These are phyloP conservation scores for Epinephelus fuscoguttatus DNA, from an alignment of 2,113 vertebrate genomes.

Conservation along the genomic window DNA sequence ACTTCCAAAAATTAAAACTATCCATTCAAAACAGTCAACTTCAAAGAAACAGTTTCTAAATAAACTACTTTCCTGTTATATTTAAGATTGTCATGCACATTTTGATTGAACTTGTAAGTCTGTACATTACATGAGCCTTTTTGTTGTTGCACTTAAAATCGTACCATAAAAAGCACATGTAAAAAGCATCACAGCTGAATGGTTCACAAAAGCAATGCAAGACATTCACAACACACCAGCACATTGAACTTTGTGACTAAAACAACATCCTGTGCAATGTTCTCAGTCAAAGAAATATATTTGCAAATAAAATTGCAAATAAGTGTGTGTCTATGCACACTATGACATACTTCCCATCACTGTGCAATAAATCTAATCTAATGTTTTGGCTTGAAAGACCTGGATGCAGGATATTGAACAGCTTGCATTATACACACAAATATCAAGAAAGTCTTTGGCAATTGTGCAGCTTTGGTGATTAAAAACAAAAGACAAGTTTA, in stretches of 20 bases:
- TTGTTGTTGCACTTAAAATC: conserved; percentile 12
- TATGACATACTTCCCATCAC: background rate
- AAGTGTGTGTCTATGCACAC: background rate
- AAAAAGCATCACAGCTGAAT: background rate
- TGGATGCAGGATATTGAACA: conserved; percentile 7
- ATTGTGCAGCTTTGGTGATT: conserved; percentile 58
- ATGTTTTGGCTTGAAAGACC: conserved; percentile 27
- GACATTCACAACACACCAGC: background rate
- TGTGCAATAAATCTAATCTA: conserved; percentile 8
- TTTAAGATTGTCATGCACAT: background rate
- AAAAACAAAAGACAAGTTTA: background rate
- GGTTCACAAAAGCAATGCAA: conserved; percentile 4
- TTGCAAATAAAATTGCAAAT: conserved; percentile 13
- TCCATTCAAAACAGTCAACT: background rate
- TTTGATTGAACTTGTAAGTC: conserved; percentile 20
- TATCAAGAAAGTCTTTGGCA: conserved; percentile 60
- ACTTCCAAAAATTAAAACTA: too few relatives aligned
- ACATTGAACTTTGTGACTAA: background rate
- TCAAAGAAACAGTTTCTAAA: background rate
- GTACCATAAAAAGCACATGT: conserved; percentile 45
- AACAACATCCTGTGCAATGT: background rate
- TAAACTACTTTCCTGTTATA: background rate
- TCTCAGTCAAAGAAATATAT: conserved; percentile 2
- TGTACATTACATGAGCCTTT: background rate
- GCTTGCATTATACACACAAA: conserved; percentile 19